Base-by-base conservation (phyloP, 2,113 vertebrate species). In the Gallinago media region DNA sequence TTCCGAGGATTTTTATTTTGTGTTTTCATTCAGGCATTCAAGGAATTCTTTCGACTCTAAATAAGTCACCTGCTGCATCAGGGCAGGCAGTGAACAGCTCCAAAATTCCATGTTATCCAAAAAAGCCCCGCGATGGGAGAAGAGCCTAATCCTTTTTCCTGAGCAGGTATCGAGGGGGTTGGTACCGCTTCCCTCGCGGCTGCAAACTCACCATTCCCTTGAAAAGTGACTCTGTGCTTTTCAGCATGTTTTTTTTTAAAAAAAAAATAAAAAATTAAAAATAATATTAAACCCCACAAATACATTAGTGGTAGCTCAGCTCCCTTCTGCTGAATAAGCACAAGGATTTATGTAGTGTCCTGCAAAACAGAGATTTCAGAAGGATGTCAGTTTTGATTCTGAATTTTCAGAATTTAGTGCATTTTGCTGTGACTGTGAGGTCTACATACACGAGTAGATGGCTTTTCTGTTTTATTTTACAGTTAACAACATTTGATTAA, bases 131-230 rank as follows among this genome's bases (percentile, higher is more conserved):
- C 4, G 71, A 3, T 9, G 66, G n/a, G 26, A 59, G 13, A 75
- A 76, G 6, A 55, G 25, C 29, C 34, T 77, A 32, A 66, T 88
- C 7, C 21, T 62, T 96, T 89, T 91, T 80, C n/a, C 18, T 85
- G 59, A 77, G 47, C n/a, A 47, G 25, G 6, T 80, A 80, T 81
- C 65, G 38, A 61, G 3, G 0, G 0, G 8, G 38, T 29, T 42
- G 11, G 9, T 27, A 36, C 18, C 76, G 21, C 32, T 74, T 7
- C 0, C 59, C 87, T 87, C 20, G 20, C 22, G 17, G 19, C n/a
- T 70, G 31, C 12, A 92, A 52, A 65, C n/a, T 82, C 58, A 5
- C 19, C 52, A 7, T 68, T 62, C 56, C 8, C 36, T 47, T 89
- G 32, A 58, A 70, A 8, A 68, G 4, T 26, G 19, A 20, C 3